Conservation (phyloP, 2,113 vertebrate genomes). For the Lipophrys pholis region DNA sequence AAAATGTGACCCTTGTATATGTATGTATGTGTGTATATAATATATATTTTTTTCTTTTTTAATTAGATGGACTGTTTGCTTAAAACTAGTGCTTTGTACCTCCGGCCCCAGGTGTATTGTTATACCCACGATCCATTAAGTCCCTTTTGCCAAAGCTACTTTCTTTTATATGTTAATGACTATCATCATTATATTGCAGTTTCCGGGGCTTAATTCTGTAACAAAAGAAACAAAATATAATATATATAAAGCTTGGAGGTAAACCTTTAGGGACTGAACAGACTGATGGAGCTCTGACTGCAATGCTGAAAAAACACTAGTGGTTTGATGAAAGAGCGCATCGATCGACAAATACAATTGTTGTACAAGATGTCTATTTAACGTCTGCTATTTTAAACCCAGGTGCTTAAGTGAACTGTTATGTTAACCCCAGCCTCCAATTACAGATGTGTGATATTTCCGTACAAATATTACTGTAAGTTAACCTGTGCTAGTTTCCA, state of each 20-base stretch:
- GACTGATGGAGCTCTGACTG: constrained; percentile 1
- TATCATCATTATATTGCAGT: background rate
- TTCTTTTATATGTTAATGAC: background rate
- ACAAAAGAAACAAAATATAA: background rate
- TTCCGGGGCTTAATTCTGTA: background rate
- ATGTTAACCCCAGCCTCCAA: constrained; percentile 45
- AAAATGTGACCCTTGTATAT: constrained; percentile 25
- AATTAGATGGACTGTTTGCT: too few relatives aligned
- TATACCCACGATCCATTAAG: constrained; percentile 26
- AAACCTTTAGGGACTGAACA: background rate
- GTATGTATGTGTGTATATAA: too few relatives aligned
- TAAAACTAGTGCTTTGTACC: background rate
- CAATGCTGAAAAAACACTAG: too few relatives aligned
- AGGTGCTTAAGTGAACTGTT: constrained; percentile 32
- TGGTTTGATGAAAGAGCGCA: too few relatives aligned
- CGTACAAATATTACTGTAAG: constrained; percentile 52
- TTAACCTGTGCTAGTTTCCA: constrained; percentile 68
- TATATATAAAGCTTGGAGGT: background rate
- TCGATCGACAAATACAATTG: too few relatives aligned
- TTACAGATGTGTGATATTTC: constrained; percentile 45
- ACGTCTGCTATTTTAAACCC: too few relatives aligned
- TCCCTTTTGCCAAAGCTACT: constrained; percentile 4
- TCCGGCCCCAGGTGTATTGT: constrained; percentile 17
- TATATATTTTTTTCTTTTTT: too few relatives aligned
- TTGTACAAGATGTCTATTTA: too few relatives aligned